phyloP scores from a whole-genome alignment of 53 echinoderm and acorn worm genomes.

The Pentamera pediparva region DNA sequence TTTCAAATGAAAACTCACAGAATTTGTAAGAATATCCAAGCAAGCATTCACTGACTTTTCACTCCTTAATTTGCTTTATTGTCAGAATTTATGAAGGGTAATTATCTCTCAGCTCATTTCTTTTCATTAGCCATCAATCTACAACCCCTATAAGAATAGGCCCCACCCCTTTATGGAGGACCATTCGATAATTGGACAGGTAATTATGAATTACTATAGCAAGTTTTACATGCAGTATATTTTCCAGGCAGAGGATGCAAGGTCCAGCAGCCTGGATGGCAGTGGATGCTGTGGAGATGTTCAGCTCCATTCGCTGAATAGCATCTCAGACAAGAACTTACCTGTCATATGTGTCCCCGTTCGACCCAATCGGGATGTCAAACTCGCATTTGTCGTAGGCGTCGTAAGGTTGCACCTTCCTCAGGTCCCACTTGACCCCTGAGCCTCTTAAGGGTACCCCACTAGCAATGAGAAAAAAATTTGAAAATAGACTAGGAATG shows the following conservation, averaged over 20 bases:
- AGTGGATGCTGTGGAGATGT: neutral
- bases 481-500: neutral
- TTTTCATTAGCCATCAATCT: too few relatives aligned
- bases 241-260: too few relatives aligned
- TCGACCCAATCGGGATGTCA: constrained; percentile 90
- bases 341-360: constrained; percentile 97
- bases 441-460: constrained; percentile 87
- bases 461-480: constrained; percentile 10
- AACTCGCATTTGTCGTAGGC: constrained; percentile 81
- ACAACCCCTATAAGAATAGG: neutral
- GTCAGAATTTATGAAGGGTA: too few relatives aligned
- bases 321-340: constrained; percentile 1
- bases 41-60: too few relatives aligned
- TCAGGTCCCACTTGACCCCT: constrained; percentile 94
- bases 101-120: too few relatives aligned
- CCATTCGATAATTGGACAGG: too few relatives aligned
- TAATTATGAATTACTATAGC: too few relatives aligned
- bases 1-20: too few relatives aligned
- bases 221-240: too few relatives aligned
- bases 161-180: neutral
- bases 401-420: constrained; percentile 93
- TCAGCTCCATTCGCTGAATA: neutral
- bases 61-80: too few relatives aligned
- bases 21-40: too few relatives aligned
- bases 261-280: too few relatives aligned